Base-by-base conservation (phyloP, 2,113 vertebrate species). In the Columba janthina region DNA sequence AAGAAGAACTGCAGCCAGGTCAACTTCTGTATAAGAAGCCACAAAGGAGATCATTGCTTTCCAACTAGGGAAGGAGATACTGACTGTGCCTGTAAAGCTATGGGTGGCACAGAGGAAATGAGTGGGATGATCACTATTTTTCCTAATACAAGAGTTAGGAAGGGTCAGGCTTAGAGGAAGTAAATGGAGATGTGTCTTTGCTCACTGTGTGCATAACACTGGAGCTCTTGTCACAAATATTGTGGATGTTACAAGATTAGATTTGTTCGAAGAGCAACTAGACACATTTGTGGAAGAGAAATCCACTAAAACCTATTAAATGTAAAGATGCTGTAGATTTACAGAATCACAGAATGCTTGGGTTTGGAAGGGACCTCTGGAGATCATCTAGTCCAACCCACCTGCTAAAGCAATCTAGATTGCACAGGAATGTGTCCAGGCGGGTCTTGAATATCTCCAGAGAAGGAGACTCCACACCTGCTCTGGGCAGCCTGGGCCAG, bases 211-310 rank as follows among this genome's bases (percentile, higher is more conserved):
- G 10, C 13, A 1, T 29, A 36, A 78, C 56, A 26, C 54, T 24
- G 60, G 73, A 87, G 14, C 31, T 70, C 50, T 84, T 73, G 54
- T 58, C 73, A 70, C 60, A 62, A 64, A 36, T 57, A 12, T 2
- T 51, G 15, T 61, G 54, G 13, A 4, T 65, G 19, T 46, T 40
- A 15, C 25, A 28, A 50, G 42, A 38, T 71, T 7, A 50, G 28
- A 58, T 62, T 58, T 62, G 26, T 66, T 78, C 57, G 28, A 74
- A 44, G 20, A 74, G 31, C 77, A 77, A 0, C 31, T 17, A n/a
- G 50, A 53, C 9, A 3, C 0, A 0, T 31, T 85, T 1, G 1
- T 66, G n/a, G 56, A 50, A 74, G 51, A 40, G 17, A 71, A 57
- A 54, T n/a, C 40, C 56, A 54, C 11, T 46, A 40, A 60, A 58